Percentiles rank a stretch among this genome's conserved stretches.
Evolutionary conservation across 2,888 invertebrate species (phyloP).

Genomic region (Agriopis leucophaearia): DNA sequence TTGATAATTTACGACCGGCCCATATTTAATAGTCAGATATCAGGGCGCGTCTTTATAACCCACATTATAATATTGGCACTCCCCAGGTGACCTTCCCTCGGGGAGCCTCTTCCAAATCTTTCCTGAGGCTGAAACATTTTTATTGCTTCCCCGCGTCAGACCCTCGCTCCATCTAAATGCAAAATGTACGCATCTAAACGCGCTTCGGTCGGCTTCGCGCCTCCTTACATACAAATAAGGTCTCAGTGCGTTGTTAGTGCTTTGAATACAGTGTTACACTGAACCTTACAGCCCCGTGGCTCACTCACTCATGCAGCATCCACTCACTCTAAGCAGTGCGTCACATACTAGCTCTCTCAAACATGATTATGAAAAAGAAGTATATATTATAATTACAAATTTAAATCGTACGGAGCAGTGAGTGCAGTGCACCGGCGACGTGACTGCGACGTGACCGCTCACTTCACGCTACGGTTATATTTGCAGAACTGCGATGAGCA

Average conservation of each 20-base stretch:
- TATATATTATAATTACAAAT: constrained; percentile 52
- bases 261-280: constrained; percentile 53
- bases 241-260: constrained; percentile 51
- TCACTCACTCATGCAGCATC: constrained; percentile 55
- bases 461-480: neutral
- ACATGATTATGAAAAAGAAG: constrained; percentile 45
- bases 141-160: constrained; percentile 46
- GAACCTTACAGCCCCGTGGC: constrained; percentile 46
- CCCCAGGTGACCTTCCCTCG: constrained; percentile 42
- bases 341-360: constrained; percentile 29
- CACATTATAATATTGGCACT: constrained; percentile 43
- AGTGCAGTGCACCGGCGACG: neutral
- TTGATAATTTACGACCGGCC: constrained; percentile 39
- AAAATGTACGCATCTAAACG: constrained; percentile 42
- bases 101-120: constrained; percentile 36
- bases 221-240: constrained; percentile 48
- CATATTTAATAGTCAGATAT: constrained; percentile 38
- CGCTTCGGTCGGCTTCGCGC: constrained; percentile 40
- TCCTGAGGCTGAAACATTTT: constrained; percentile 43
- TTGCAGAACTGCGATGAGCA: neutral
- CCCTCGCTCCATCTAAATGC: constrained; percentile 47
- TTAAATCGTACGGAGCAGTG: constrained; percentile 17
- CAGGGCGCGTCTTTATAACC: constrained; percentile 37
- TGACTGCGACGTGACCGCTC: constrained; percentile 15
- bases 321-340: constrained; percentile 35